Percentiles rank a stretch among this genome's conserved stretches.
These are phyloP conservation scores for Phocides pigmalion DNA, from an alignment of 1,140 invertebrate species.

Conservation along the genomic window DNA sequence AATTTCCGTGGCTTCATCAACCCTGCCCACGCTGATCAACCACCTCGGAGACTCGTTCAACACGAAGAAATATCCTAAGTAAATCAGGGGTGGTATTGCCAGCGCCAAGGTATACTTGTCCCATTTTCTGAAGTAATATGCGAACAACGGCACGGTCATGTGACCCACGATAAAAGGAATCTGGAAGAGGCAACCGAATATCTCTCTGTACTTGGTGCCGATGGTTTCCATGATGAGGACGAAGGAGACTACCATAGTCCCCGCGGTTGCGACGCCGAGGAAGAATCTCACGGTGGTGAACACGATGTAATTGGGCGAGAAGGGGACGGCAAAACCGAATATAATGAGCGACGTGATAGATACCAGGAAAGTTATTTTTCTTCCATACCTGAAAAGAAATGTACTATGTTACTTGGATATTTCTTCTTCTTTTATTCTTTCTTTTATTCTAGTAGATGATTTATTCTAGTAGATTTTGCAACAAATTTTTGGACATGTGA, in stretches of 20 bases:
- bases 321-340: conserved; percentile 84
- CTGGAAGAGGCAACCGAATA: conserved; percentile 79
- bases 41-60: conserved; percentile 85
- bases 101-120: conserved; percentile 83
- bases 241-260: conserved; percentile 86
- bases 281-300: conserved; percentile 86
- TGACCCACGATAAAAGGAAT: conserved; percentile 84
- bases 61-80: conserved; percentile 79
- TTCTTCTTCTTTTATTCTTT: too few relatives aligned
- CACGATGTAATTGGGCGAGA: conserved; percentile 84
- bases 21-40: conserved; percentile 81
- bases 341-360: conserved; percentile 83
- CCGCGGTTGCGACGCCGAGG: conserved; percentile 84
- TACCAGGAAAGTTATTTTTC: conserved; percentile 85
- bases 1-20: conserved; percentile 78
- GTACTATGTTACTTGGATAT: background rate
- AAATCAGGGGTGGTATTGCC: conserved; percentile 81
- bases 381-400: conserved; percentile 82
- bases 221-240: conserved; percentile 82
- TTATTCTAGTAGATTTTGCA: too few relatives aligned
- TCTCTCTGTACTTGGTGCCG: conserved; percentile 62
- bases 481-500: too few relatives aligned
- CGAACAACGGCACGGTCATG: conserved; percentile 84
- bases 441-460: too few relatives aligned
- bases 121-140: conserved; percentile 86